Evolutionary conservation across 2,888 invertebrate species (phyloP).

Genomic region (Folsomia candida): DNA sequence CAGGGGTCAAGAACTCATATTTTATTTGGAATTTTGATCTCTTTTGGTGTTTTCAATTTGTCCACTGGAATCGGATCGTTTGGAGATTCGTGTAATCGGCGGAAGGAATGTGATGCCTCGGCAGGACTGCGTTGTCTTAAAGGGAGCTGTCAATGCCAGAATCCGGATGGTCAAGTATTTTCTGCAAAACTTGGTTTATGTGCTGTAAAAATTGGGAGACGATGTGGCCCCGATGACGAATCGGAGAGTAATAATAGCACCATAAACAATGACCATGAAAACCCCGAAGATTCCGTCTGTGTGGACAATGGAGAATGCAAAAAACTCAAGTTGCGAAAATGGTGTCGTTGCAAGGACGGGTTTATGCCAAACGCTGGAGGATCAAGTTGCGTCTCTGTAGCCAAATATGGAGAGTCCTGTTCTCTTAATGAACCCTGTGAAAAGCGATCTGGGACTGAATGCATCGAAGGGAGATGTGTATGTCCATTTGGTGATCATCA

Average conservation of each 20-base stretch:
- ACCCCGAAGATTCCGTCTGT: conserved; percentile 15
- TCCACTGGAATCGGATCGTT: no score
- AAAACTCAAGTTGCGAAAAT: conserved; percentile 36
- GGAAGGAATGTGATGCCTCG: conserved; percentile 32
- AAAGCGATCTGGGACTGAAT: conserved; percentile 24
- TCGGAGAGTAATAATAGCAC: conserved; percentile 1
- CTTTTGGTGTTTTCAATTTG: not conserved
- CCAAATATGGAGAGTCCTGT: conserved; percentile 36
- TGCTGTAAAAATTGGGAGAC: conserved; percentile 29
- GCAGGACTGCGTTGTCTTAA: conserved; percentile 28
- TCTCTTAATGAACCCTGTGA: conserved; percentile 33
- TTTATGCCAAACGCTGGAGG: conserved; percentile 28
- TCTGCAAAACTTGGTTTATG: conserved; percentile 27
- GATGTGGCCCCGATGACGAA: conserved; percentile 22
- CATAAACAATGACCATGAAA: not conserved
- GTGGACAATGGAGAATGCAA: conserved; percentile 38
- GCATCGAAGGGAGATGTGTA: conserved; percentile 31
- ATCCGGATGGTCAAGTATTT: conserved; percentile 27
- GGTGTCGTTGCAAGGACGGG: conserved; percentile 40
- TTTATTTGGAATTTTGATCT: not conserved
- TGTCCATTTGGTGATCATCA: conserved; percentile 32
- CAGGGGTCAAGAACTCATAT: not conserved
- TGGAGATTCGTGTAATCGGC: conserved; percentile 28
- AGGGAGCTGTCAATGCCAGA: conserved; percentile 29
- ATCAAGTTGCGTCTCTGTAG: conserved; percentile 23